A percentile compares a stretch with the other conserved stretches of the same genome.
Conservation (phyloP, 2,797 vertebrate genomes). For the Diplodus sargus region DNA sequence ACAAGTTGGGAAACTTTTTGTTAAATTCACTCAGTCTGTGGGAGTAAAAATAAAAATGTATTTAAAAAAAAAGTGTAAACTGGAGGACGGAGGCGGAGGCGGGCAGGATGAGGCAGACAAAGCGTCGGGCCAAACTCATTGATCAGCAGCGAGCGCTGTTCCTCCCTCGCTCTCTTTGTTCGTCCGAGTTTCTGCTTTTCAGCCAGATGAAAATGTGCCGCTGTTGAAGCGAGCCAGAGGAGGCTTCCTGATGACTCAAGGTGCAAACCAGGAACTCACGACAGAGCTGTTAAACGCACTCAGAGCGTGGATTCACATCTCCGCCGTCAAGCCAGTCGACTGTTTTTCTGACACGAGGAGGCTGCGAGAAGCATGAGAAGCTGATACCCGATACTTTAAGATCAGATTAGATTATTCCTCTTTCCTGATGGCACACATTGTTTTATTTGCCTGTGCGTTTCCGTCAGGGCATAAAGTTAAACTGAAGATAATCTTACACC, state of each 20-base stretch:
- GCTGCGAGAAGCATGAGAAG: not conserved
- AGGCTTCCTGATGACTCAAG: conserved; percentile 69
- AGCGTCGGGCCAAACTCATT: conserved; percentile 62
- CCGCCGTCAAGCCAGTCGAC: not conserved
- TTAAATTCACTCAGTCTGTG: conserved; percentile 48
- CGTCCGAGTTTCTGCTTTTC: conserved; percentile 51
- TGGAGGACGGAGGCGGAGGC: conserved; percentile 59
- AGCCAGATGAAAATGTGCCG: conserved; percentile 49
- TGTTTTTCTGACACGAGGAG: conserved; percentile 20
- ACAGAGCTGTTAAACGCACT: conserved; percentile 41
- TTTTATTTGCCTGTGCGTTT: conserved; percentile 25
- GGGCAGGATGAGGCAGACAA: conserved; percentile 68
- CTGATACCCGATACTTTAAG: not conserved
- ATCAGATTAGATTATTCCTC: not conserved
- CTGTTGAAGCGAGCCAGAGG: conserved; percentile 53
- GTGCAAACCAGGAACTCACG: conserved; percentile 39
- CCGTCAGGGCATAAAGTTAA: conserved; percentile 30
- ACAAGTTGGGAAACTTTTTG: conserved; percentile 48
- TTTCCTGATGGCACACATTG: conserved; percentile 4
- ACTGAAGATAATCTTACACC: conserved; percentile 25
- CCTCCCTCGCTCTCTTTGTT: conserved; percentile 66
- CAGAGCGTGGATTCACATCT: conserved; percentile 42
- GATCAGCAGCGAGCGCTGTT: conserved; percentile 52
- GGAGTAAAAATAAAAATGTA: conserved; percentile 41
- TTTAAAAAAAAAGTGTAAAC: conserved; percentile 7